Base-by-base conservation (phyloP, 2,113 vertebrate species). In the Crotalus tigris region DNA sequence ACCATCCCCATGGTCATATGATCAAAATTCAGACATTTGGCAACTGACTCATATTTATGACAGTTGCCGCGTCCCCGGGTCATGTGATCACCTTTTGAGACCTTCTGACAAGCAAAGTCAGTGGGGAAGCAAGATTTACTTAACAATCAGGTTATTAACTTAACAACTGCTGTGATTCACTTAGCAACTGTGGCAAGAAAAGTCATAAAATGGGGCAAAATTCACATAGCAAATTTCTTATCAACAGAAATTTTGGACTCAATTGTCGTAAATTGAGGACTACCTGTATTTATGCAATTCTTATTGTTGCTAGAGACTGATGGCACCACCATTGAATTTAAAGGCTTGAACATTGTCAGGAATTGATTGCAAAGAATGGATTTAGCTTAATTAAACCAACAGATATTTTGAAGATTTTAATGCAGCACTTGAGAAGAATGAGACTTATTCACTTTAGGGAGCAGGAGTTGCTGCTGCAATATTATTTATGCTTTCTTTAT, bases 321-420 rank as follows among this genome's bases (percentile, higher is more conserved):
- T 26, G 5, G 15, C 51, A 88, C 85, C 87, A 91, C 24, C 51
- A 46, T 51, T 33, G 19, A 88, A 55, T 90, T 87, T 69, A 87
- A 23, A 64, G 51, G 33, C 12, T 46, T 29, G 85, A 53, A 61
- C 26, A 69, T 91, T 91, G 59, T 55, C 88, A 59, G 33, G 12
- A 91, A 86, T 57, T 93, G 81, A 91, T 88, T 93, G 85, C 33
- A 29, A 88, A 58, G 90, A 91, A 69, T 75, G 39, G 51, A 46
- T 91, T 87, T 55, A 24, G 49, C 33, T 91, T 87, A 69, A 91
- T 91, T 91, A 57, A 75, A 58, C 46, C 29, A 57, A 24, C 26
- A 33, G 46, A 88, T 91, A 64, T 57, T 29, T 91, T 93, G 85
- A 81, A 61, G 19, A 69, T 91, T 23, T 59, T 26, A 87, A 24